These are phyloP conservation scores for Spongilla lacustris DNA, from an alignment of 37 sponge, comb jelly and placozoan species.

Conservation along the genomic window DNA sequence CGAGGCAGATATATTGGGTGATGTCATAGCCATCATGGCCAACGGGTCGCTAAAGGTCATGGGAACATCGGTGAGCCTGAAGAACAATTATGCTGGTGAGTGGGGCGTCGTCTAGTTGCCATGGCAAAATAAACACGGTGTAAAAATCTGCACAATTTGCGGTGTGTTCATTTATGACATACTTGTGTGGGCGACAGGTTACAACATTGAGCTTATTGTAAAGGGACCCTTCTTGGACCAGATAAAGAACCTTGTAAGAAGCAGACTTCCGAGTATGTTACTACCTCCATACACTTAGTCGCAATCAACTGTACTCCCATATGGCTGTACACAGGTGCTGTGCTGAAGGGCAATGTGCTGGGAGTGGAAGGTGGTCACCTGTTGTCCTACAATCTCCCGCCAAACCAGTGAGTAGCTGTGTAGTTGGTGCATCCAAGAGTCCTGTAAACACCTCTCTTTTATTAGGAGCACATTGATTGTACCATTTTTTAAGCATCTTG, in stretches of 20 bases:
- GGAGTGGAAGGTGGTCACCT: constrained; percentile 73
- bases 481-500: constrained; percentile 75
- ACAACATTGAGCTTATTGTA: constrained; percentile 80
- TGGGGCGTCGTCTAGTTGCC: too few species aligned
- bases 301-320: background rate
- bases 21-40: constrained; percentile 83
- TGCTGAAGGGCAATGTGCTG: constrained; percentile 38
- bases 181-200: too few species aligned
- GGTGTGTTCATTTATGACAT: background rate
- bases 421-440: background rate
- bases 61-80: constrained; percentile 77
- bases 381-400: constrained; percentile 67
- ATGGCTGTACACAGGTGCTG: constrained; percentile 41
- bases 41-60: constrained; percentile 66
- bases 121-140: too few species aligned
- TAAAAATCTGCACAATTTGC: too few species aligned
- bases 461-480: constrained; percentile 55
- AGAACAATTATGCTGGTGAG: constrained; percentile 82
- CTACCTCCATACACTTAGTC: background rate
- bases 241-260: constrained; percentile 40
- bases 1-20: constrained; percentile 88
- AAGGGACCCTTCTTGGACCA: constrained; percentile 8
- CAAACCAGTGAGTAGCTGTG: constrained; percentile 54
- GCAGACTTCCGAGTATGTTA: constrained; percentile 54
- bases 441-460: background rate